Percentiles rank a stretch among this genome's conserved stretches.
These are phyloP conservation scores for Diarsia rubi DNA, from an alignment of 2,888 invertebrate species.

Conservation along the genomic window DNA sequence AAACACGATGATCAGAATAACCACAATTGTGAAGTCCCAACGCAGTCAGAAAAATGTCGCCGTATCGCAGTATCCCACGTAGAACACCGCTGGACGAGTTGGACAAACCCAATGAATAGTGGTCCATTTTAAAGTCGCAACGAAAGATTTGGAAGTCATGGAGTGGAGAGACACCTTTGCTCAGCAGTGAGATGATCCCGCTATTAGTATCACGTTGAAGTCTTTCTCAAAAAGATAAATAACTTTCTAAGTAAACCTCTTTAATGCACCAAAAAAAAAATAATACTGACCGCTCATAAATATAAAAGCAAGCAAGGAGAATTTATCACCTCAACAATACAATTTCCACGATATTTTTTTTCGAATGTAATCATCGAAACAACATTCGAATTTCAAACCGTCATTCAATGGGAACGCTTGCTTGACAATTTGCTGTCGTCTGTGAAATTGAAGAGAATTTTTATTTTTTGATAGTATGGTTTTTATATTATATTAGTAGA, in stretches of 20 bases:
- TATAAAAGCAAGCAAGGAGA: constrained; percentile 28
- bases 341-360: constrained; percentile 27
- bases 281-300: not conserved
- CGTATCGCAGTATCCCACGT: not conserved
- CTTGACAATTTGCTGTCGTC: constrained; percentile 52
- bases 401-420: constrained; percentile 49
- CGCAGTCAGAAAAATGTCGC: not conserved
- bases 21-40: not conserved
- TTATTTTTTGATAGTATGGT: constrained; percentile 23
- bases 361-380: constrained; percentile 33
- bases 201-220: not conserved
- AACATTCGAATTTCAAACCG: constrained; percentile 61
- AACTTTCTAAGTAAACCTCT: constrained; percentile 12
- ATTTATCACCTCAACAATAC: constrained; percentile 21
- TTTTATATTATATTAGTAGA: constrained; percentile 1
- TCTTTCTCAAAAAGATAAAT: constrained; percentile 29
- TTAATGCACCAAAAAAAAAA: not conserved
- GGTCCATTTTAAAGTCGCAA: not conserved
- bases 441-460: constrained; percentile 37
- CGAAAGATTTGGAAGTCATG: not conserved
- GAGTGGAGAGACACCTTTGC: not conserved
- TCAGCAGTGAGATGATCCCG: not conserved
- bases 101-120: not conserved
- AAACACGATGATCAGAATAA: not conserved
- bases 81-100: not conserved